Evolutionary conservation across 1,140 invertebrate genomes (phyloP), one percentile per base, ranked within the genome.

Genomic region (Psix sp.): DNA sequence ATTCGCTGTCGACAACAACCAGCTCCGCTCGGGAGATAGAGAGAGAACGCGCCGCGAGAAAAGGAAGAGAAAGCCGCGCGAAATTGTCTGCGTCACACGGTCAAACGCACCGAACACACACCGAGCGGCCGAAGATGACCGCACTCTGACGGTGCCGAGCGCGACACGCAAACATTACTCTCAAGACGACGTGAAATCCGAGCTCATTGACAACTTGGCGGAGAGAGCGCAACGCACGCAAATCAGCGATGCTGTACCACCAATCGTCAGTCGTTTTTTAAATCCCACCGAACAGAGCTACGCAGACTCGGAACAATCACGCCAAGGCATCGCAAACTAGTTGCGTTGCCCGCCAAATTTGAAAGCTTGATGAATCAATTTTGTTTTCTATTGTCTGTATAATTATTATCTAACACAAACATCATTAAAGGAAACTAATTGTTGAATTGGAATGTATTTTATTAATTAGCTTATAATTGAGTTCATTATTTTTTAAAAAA

Each of bases 151-250:
- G 36, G 17, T 9, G 26, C 2, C 26, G 45, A 16, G 17, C 29
- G 31, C 59, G 46, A 26, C 46, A 29, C 29, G 17, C 46, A 51
- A 43, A 43, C 59, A 63, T 63, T 46, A 63, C 59, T 42, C 38
- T 24, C 2, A 14, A 17, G 33, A 14, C 21, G 7, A 24, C n/a
- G 31, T 63, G 38, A 51, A 63, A 63, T 43, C 33, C 11, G 20
- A 49, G 36, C 43, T 40, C 45, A 49, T 60, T 60, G 43, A 60
- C 57, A 42, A 60, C 7, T 51, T 17, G 33, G 13, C 2, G 13
- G 7, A 7, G 21, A 24, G 21, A 42, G 24, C 24, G 20, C 38
- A 15, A 57, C 42, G n/a, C 54, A 57, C 16, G 33, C 15, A 38
- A 56, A 57, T 38, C 13, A 35, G 33, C 13, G 33, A 29, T 57